Evolutionary conservation across 1,140 invertebrate genomes (phyloP), one percentile per base, ranked within the genome.

Genomic region (Scaptomyza montana): DNA sequence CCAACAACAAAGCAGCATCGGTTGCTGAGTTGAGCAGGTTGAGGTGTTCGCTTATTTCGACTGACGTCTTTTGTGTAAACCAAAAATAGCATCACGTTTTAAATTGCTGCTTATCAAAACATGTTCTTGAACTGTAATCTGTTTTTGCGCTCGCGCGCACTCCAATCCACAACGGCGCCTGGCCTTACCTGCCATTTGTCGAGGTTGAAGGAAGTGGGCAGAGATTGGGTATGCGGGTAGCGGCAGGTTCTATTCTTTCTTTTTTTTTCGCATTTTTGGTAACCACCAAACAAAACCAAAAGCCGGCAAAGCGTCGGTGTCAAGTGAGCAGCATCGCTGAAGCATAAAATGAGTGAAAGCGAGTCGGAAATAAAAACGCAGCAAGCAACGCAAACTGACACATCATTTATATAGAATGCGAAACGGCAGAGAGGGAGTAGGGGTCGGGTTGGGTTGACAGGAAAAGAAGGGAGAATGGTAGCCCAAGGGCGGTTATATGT

Each of bases 11-110:
- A 39, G 9, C 16, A 25, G 47, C 55, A 47, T 46, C 21, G 9
- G n/a, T 25, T 21, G 21, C n/a, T 57, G n/a, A 2, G 36, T 12
- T 8, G 21, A 19, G 21, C 9, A 16, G 43, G 43, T 19, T 10
- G 16, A 33, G 33, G 30, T 9, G 9, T 30, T 36, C 28, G 12
- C 45, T 43, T 49, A 55, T 25, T 61, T 19, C 67, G 43, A 41
- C 54, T 33, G 21, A 19, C 64, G 39, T 30, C 12, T 62, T 61
- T 57, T 51, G 55, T 51, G 67, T 84, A 72, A 84, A 78, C 77
- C 84, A 87, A 89, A 87, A 89, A 89, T 89, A 89, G 85, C 85
- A 89, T 89, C 84, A 89, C 84, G 84, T 89, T 89, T 89, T 89
- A 89, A 89, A 89, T 89, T 89, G 84, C 85, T 89, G 84, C 84